phyloP scores from a whole-genome alignment of 1,140 invertebrate genomes.

The Lutraria rhynchaena region DNA sequence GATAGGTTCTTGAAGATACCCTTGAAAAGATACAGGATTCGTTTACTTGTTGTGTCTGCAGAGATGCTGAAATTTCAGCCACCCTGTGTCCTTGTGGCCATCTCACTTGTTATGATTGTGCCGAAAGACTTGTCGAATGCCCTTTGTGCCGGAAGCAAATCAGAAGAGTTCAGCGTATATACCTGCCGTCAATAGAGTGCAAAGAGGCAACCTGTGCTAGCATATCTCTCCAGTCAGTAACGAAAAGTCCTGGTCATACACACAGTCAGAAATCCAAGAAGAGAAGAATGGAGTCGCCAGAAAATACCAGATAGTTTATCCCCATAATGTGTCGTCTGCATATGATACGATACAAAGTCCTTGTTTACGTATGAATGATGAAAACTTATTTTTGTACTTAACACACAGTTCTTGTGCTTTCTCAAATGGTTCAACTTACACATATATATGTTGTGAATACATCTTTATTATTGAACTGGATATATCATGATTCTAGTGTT shows the following conservation, averaged over 20 bases:
- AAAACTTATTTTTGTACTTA: no score
- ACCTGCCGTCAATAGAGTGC: constrained; percentile 61
- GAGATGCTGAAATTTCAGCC: constrained; percentile 93
- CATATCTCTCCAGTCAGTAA: constrained; percentile 27
- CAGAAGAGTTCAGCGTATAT: constrained; percentile 71
- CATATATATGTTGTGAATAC: no score
- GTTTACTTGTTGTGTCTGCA: constrained; percentile 93
- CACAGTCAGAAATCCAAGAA: constrained; percentile 36
- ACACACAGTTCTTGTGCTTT: no score
- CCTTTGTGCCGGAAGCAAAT: constrained; percentile 88
- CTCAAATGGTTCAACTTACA: no score
- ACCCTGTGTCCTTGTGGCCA: constrained; percentile 96
- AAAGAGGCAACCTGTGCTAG: constrained; percentile 18
- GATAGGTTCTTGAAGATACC: constrained; percentile 67
- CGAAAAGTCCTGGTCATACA: constrained; percentile 4
- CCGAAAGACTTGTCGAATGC: constrained; percentile 89
- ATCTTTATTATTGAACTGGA: no score
- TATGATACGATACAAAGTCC: no score
- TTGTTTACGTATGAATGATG: no score
- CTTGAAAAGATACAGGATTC: constrained; percentile 70
- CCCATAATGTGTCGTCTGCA: no score
- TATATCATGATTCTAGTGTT: no score
- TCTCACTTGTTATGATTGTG: constrained; percentile 91
- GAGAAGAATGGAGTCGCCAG: background rate
- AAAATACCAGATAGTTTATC: no score